Conservation (phyloP, 2,113 vertebrate species). For the Megaleporinus macrocephalus region DNA sequence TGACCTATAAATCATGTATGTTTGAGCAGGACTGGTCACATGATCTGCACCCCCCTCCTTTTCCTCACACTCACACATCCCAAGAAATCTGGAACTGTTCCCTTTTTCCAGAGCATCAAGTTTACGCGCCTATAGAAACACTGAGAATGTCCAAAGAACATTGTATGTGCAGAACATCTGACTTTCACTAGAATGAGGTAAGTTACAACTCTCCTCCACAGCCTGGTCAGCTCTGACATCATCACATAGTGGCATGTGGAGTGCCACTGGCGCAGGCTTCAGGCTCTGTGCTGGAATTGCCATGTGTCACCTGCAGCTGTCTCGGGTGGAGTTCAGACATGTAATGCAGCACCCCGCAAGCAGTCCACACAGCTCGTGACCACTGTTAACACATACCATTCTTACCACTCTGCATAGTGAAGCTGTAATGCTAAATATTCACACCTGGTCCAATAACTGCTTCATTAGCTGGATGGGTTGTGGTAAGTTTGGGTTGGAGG, state of each 20-base stretch:
- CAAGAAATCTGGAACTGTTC: neutral
- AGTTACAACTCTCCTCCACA: slow-evolving; percentile 5
- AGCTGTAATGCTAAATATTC: too few relatives aligned
- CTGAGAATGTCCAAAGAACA: slow-evolving; percentile 1
- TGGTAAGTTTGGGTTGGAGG: too few relatives aligned
- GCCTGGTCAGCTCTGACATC: slow-evolving; percentile 43
- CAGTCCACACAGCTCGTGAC: slow-evolving; percentile 60
- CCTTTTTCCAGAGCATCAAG: slow-evolving; percentile 56
- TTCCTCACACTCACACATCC: slow-evolving; percentile 54
- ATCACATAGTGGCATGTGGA: slow-evolving; percentile 6
- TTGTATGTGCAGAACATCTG: slow-evolving; percentile 30
- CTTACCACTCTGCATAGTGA: neutral
- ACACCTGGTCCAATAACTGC: too few relatives aligned
- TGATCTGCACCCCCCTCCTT: slow-evolving; percentile 49
- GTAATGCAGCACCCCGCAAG: slow-evolving; percentile 67
- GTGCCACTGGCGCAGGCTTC: neutral
- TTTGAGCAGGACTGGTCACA: slow-evolving; percentile 30
- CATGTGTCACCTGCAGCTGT: slow-evolving; percentile 70
- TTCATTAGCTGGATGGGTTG: too few relatives aligned
- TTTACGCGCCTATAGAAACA: slow-evolving; percentile 7
- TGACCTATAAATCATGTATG: slow-evolving; percentile 29
- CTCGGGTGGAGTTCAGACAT: slow-evolving; percentile 65
- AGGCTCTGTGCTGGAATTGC: slow-evolving; percentile 47
- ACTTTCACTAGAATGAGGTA: slow-evolving; percentile 53
- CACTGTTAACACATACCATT: slow-evolving; percentile 54